Evolutionary conservation across 2,113 vertebrate species (phyloP).

Genomic region (Pardalotus punctatus): DNA sequence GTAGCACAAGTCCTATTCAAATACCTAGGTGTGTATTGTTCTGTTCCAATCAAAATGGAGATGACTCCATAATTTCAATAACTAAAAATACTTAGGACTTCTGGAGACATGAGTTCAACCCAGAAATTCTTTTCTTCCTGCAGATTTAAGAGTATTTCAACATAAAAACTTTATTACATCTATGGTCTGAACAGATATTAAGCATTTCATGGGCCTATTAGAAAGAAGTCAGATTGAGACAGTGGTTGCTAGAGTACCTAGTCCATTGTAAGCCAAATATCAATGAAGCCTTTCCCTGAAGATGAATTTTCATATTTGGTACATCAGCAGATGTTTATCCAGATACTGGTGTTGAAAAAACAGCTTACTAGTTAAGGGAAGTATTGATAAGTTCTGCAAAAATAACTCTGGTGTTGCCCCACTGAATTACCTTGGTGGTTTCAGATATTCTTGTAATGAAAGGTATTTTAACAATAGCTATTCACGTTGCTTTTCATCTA

Average conservation of each 20-base stretch:
- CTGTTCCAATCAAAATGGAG: background rate
- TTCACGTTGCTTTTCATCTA: background rate
- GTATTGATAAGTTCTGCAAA: background rate
- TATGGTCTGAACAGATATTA: background rate
- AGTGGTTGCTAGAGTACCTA: background rate
- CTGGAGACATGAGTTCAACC: background rate
- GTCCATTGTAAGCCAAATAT: background rate
- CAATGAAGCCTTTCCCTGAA: background rate
- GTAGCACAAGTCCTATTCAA: background rate
- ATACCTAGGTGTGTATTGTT: background rate
- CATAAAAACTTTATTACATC: background rate
- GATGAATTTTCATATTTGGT: background rate
- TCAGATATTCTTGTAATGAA: background rate
- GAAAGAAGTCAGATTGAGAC: background rate
- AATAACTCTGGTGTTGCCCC: background rate
- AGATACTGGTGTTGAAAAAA: background rate
- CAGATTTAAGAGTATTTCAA: background rate
- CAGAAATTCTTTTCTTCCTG: background rate
- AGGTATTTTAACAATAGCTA: background rate
- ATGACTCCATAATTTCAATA: background rate
- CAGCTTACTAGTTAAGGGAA: background rate
- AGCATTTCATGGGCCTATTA: background rate
- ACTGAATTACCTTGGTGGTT: background rate
- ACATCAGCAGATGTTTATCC: background rate
- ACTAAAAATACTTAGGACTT: background rate